phyloP scores from a whole-genome alignment of 2,888 invertebrate species.

The Tanytarsus gracilentus region DNA sequence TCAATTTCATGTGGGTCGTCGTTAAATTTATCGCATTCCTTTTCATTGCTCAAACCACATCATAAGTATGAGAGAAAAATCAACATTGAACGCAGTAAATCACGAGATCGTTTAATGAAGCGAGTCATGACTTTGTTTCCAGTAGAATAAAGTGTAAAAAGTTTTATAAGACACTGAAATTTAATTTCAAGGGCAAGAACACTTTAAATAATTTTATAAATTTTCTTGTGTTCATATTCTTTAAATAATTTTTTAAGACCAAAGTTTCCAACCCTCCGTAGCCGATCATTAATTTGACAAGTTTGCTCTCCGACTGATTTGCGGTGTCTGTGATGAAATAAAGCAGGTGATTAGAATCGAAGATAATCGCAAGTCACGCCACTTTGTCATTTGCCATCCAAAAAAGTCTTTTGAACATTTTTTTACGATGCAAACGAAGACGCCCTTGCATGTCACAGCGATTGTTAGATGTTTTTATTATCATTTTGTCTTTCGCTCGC shows the following conservation, averaged over 20 bases:
- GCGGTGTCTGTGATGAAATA: conserved; percentile 6
- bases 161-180: too few relatives aligned
- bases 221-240: too few relatives aligned
- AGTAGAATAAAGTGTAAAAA: too few relatives aligned
- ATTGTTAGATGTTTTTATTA: too few relatives aligned
- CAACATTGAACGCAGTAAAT: conserved; percentile 1
- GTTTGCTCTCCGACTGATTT: too few relatives aligned
- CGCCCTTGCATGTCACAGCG: too few relatives aligned
- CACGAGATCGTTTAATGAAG: conserved; percentile 9
- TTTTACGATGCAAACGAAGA: not conserved
- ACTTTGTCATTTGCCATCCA: not conserved
- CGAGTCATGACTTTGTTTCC: conserved; percentile 5
- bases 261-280: too few relatives aligned
- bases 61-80: not conserved
- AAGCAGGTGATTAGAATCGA: conserved; percentile 3
- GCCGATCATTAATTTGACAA: too few relatives aligned
- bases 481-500: too few relatives aligned
- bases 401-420: not conserved
- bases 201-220: too few relatives aligned
- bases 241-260: too few relatives aligned
- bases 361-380: conserved; percentile 3
- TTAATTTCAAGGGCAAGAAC: too few relatives aligned
- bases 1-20: not conserved
- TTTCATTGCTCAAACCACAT: conserved; percentile 6
- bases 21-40: not conserved